These are phyloP conservation scores for Ptychoptera contaminata DNA, from an alignment of 2,888 invertebrate genomes.

Conservation along the genomic window DNA sequence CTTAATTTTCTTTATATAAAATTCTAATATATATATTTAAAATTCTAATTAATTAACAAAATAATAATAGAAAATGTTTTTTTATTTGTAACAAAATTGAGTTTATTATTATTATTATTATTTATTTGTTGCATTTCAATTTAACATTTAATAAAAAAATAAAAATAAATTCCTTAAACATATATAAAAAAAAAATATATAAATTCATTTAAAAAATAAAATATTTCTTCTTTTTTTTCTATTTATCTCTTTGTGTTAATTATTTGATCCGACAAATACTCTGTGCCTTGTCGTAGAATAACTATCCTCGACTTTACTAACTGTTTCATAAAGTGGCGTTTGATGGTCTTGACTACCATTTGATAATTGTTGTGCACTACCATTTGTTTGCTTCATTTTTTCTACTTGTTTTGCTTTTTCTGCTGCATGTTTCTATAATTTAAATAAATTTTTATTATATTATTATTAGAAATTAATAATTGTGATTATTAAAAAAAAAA, in stretches of 20 bases:
- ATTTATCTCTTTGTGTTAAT: conserved; percentile 8
- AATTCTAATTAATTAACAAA: too few relatives aligned
- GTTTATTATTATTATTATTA: too few relatives aligned
- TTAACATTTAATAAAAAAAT: too few relatives aligned
- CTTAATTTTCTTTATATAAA: too few relatives aligned
- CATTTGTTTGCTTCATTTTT: conserved; percentile 4
- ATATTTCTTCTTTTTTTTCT: conserved; percentile 14
- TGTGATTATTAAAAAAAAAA: conserved; percentile 9
- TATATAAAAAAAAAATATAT: too few relatives aligned
- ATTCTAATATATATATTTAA: too few relatives aligned
- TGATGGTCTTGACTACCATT: conserved; percentile 14
- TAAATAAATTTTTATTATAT: background rate
- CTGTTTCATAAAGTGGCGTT: conserved; percentile 19
- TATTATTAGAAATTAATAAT: background rate
- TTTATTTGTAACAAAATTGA: too few relatives aligned
- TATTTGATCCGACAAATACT: conserved; percentile 18
- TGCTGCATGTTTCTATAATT: conserved; percentile 1
- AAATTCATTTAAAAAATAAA: too few relatives aligned
- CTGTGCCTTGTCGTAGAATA: conserved; percentile 25
- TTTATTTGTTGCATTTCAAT: too few relatives aligned
- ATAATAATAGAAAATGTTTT: too few relatives aligned
- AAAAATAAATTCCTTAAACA: too few relatives aligned
- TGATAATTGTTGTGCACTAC: conserved; percentile 17
- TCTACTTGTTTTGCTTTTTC: background rate
- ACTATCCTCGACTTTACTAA: conserved; percentile 18